Evolutionary conservation across 2,113 vertebrate genomes (phyloP), one percentile per base, ranked within the genome.

Genomic region (Mesoclemmys tuberculata): DNA sequence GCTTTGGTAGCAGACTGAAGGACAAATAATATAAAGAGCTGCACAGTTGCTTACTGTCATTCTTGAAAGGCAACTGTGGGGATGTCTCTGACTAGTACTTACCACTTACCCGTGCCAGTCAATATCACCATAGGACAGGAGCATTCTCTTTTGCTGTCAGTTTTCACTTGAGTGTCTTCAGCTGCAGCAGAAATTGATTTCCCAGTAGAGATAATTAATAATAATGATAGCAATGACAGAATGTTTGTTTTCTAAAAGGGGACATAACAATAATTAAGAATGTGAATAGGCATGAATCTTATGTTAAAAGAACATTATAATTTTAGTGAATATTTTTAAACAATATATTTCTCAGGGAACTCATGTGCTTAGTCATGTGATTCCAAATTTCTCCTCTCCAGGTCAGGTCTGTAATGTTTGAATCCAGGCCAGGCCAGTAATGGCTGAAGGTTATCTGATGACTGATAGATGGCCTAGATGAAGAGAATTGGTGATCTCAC

Each of bases 201-300:
- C 88, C 78, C 24, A 58, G 75, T 35, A 85, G 55, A 89, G 81
- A 83, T 91, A 92, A 84, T 52, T 91, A 86, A 61, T 82, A 82
- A 56, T 52, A 84, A 29, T 44, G 29, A 12, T n/a, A 87, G 75
- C 84, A 89, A 38, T 90, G 93, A 84, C 49, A 86, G 10, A 93
- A 90, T 12, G 14, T 87, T 89, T 64, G 1, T 94, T 94, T 95
- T 96, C 80, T 78, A 82, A 84, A 85, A 49, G 74, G 91, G n/a
- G 51, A 51, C 41, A 22, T 41, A 41, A 64, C 18, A 91, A 46
- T 61, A 90, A 77, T 8, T 2, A 90, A n/a, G 61, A 58, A 49
- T 35, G 4, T 81, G 81, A 87, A 90, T 88, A 87, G 75, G 79
- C 96, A 82, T 87, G 87, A 84, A 19, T 90, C 91, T 68, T 1